Conservation (phyloP, 2,888 invertebrate species). For the Microplitis manilae region DNA sequence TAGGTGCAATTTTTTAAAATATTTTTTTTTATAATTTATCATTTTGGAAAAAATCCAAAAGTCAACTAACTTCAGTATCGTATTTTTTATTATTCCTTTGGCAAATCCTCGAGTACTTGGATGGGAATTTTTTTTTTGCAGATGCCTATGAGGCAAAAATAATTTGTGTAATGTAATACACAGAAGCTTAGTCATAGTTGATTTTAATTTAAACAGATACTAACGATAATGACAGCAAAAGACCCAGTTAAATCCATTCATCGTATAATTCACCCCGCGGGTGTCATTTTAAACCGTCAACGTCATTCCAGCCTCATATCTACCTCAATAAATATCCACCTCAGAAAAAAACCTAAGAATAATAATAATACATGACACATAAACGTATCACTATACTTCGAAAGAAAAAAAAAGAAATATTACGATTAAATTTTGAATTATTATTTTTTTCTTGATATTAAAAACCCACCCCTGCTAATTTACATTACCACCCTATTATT, state of each 20-base stretch:
- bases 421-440: not conserved
- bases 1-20: too few species aligned
- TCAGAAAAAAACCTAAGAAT: too few species aligned
- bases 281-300: slow-evolving; percentile 35
- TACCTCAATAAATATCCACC: too few species aligned
- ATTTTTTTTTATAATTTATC: too few species aligned
- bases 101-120: too few species aligned
- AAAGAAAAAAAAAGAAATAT: not conserved
- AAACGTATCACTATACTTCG: too few species aligned
- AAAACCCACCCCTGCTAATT: not conserved
- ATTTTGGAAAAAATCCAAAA: too few species aligned
- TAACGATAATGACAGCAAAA: slow-evolving; percentile 42
- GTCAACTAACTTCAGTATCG: too few species aligned
- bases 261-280: slow-evolving; percentile 41
- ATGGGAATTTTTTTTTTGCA: too few species aligned
- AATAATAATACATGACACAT: too few species aligned
- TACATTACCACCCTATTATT: not conserved
- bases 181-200: slow-evolving; percentile 14
- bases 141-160: too few species aligned
- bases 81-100: too few species aligned
- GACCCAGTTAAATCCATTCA: slow-evolving; percentile 31
- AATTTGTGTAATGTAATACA: not conserved
- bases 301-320: slow-evolving; percentile 5
- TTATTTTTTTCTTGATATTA: not conserved
- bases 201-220: slow-evolving; percentile 12